phyloP scores from a whole-genome alignment of 2,888 invertebrate genomes.

The Lochmaea capreae region DNA sequence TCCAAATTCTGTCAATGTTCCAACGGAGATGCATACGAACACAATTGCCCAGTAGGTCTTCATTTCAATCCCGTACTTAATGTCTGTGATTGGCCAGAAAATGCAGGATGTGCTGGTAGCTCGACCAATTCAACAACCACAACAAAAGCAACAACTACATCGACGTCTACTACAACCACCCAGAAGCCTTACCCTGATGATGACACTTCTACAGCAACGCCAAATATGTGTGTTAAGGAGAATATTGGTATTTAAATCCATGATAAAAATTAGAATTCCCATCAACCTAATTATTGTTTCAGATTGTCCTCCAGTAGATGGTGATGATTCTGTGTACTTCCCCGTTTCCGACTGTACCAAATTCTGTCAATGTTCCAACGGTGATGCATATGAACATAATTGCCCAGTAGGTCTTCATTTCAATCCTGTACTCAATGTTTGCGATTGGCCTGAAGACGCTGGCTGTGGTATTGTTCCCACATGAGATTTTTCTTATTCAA shows the following conservation, averaged over 20 bases:
- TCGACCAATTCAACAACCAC: neutral
- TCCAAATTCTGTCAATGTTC: constrained; percentile 44
- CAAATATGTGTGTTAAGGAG: neutral
- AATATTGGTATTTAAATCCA: neutral
- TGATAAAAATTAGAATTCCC: neutral
- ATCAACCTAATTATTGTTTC: neutral
- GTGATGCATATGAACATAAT: constrained; percentile 32
- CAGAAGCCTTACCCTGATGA: neutral
- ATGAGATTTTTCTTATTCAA: no score
- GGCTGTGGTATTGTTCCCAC: constrained; percentile 20
- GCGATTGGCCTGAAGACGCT: constrained; percentile 36
- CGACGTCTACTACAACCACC: neutral
- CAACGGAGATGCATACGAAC: constrained; percentile 36
- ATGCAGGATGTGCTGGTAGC: no score
- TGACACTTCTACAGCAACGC: neutral
- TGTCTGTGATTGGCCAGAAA: no score
- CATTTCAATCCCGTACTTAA: constrained; percentile 42
- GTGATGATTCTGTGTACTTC: constrained; percentile 37
- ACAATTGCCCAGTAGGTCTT: constrained; percentile 38
- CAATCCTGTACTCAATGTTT: constrained; percentile 38
- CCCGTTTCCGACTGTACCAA: constrained; percentile 38
- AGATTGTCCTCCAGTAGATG: constrained; percentile 39
- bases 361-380: constrained; percentile 45
- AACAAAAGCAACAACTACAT: neutral
- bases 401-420: constrained; percentile 43